Evolutionary conservation across 1,140 invertebrate genomes (phyloP).

Genomic region (Aethina tumida): DNA sequence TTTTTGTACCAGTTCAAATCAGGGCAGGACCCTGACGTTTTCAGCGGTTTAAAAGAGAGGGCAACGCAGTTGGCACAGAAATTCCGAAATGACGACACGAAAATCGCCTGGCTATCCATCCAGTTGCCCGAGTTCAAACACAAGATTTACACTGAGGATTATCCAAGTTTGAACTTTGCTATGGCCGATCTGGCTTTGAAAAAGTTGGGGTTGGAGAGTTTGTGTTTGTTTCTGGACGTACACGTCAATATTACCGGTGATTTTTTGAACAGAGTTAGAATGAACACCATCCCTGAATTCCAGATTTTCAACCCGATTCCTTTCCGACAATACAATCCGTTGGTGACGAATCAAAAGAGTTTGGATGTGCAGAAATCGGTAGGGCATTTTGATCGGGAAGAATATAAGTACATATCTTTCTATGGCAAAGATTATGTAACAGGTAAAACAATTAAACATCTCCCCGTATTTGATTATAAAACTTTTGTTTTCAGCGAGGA

Average conservation of each 20-base stretch:
- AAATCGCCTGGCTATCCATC: constrained; percentile 62
- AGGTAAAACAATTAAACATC: constrained; percentile 40
- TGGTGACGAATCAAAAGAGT: constrained; percentile 45
- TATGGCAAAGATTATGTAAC: constrained; percentile 70
- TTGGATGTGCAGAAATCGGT: constrained; percentile 67
- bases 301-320: constrained; percentile 76
- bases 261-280: constrained; percentile 75
- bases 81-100: constrained; percentile 55
- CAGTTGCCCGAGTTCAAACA: constrained; percentile 41
- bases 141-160: constrained; percentile 20
- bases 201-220: constrained; percentile 59
- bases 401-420: constrained; percentile 67
- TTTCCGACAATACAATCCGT: constrained; percentile 66
- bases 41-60: constrained; percentile 51
- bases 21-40: constrained; percentile 51
- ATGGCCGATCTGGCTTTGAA: constrained; percentile 59
- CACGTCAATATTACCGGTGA: constrained; percentile 62
- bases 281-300: constrained; percentile 73
- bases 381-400: constrained; percentile 68
- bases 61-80: constrained; percentile 52
- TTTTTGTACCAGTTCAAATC: constrained; percentile 39
- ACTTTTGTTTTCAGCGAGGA: constrained; percentile 45
- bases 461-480: constrained; percentile 8
- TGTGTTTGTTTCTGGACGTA: constrained; percentile 55
- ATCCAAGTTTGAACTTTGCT: constrained; percentile 49